Evolutionary conservation across 92 coral and sea anemone genomes (phyloP).

Genomic region (Epizoanthus illoricatus): DNA sequence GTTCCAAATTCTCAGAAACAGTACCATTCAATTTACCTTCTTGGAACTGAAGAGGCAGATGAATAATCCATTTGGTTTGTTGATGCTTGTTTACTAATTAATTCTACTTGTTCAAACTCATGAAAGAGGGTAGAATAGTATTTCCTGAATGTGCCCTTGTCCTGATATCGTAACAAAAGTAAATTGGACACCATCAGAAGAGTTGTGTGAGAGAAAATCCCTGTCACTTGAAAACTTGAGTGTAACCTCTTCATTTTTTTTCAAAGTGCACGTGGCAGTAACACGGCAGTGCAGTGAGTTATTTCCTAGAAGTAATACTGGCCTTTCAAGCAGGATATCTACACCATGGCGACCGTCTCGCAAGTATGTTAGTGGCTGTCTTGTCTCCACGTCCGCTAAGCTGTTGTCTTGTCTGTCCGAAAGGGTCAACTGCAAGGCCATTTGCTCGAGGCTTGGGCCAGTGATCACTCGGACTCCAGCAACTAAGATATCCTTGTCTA

Average conservation of each 20-base stretch:
- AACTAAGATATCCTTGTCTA: not conserved
- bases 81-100: not conserved
- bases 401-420: not conserved
- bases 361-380: not conserved
- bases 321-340: too few relatives aligned
- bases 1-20: too few relatives aligned
- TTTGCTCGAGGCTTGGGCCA: not conserved
- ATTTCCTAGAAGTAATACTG: too few relatives aligned
- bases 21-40: too few relatives aligned
- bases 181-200: not conserved
- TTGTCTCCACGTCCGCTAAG: not conserved
- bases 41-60: too few relatives aligned
- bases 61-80: too few relatives aligned
- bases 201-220: not conserved
- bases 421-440: not conserved
- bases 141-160: conserved; percentile 2
- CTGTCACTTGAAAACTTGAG: not conserved
- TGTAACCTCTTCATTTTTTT: not conserved
- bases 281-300: not conserved
- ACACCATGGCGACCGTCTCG: not conserved
- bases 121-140: not conserved
- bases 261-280: not conserved
- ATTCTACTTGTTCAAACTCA: not conserved
- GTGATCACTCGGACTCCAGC: conserved; percentile 5
- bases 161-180: not conserved